A percentile compares a stretch with the other conserved stretches of the same genome.
These are phyloP conservation scores for Hemicrepidius hirtus DNA, from an alignment of 2,888 invertebrate species.

Conservation along the genomic window DNA sequence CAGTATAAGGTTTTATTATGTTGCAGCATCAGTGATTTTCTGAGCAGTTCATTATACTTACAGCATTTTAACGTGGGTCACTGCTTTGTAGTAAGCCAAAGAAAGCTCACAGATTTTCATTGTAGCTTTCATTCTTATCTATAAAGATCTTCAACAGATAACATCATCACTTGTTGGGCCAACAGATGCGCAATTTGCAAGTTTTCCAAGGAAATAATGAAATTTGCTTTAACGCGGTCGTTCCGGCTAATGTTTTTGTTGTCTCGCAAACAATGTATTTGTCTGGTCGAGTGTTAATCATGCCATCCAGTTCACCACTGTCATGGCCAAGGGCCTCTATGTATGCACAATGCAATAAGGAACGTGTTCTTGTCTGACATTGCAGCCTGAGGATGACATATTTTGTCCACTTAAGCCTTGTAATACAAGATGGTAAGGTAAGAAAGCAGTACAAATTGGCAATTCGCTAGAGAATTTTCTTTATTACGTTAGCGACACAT, in stretches of 20 bases:
- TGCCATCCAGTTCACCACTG: conserved; percentile 31
- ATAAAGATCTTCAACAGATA: not conserved
- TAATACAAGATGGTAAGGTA: not conserved
- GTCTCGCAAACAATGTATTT: not conserved
- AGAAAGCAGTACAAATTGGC: not conserved
- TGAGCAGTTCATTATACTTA: conserved; percentile 24
- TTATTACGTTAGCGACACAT: too few species aligned
- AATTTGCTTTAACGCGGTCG: not conserved
- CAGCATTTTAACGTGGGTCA: conserved; percentile 28
- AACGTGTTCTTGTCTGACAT: not conserved
- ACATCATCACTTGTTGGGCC: not conserved
- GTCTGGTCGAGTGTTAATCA: conserved; percentile 30
- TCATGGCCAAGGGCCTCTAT: conserved; percentile 31
- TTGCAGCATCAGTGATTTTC: conserved; percentile 1
- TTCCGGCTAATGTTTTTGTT: conserved; percentile 3
- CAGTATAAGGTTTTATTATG: conserved; percentile 7
- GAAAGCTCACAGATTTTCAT: not conserved
- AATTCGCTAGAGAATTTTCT: not conserved
- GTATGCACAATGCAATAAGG: conserved; percentile 22
- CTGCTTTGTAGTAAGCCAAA: conserved; percentile 23
- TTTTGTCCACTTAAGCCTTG: not conserved
- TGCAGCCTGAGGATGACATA: not conserved
- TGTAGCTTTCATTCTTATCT: not conserved
- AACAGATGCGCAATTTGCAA: not conserved
- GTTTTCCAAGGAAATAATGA: not conserved